These are phyloP conservation scores for Archips crataeganus DNA, from an alignment of 2,888 invertebrate genomes.

Conservation along the genomic window DNA sequence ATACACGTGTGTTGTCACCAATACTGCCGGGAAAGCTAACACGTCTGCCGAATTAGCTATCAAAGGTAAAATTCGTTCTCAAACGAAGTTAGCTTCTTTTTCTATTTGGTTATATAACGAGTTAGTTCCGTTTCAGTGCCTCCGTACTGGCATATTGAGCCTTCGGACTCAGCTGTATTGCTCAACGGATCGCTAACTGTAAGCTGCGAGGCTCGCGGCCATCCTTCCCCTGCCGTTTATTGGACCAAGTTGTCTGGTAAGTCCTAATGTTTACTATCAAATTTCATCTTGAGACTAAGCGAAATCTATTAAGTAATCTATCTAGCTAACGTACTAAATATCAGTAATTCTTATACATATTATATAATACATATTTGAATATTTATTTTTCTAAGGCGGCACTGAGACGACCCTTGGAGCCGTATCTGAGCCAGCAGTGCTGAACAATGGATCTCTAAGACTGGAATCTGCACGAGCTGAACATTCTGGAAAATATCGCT, in stretches of 20 bases:
- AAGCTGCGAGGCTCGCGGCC: constrained; percentile 92
- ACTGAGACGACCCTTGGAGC: constrained; percentile 77
- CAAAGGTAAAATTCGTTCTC: constrained; percentile 83
- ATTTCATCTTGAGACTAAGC: constrained; percentile 1
- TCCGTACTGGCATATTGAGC: constrained; percentile 91
- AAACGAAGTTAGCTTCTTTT: constrained; percentile 16
- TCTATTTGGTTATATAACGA: constrained; percentile 19
- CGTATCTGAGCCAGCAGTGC: constrained; percentile 77
- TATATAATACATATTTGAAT: constrained; percentile 5
- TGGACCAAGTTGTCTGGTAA: constrained; percentile 91
- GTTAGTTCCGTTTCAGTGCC: constrained; percentile 85
- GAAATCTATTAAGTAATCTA: not conserved
- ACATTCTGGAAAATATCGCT: constrained; percentile 94
- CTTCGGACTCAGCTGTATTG: constrained; percentile 89
- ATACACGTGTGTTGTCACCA: constrained; percentile 90
- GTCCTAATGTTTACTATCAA: constrained; percentile 11
- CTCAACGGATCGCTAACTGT: constrained; percentile 90
- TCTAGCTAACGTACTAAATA: not conserved
- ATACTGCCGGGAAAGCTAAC: constrained; percentile 90
- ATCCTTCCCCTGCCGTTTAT: constrained; percentile 90
- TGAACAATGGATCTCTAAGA: constrained; percentile 90
- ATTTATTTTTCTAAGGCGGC: constrained; percentile 61
- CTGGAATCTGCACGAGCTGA: constrained; percentile 90
- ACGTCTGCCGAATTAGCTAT: constrained; percentile 90
- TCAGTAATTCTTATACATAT: no score